phyloP scores from a whole-genome alignment of 2,888 invertebrate species.

The Cryptus viduatorius region DNA sequence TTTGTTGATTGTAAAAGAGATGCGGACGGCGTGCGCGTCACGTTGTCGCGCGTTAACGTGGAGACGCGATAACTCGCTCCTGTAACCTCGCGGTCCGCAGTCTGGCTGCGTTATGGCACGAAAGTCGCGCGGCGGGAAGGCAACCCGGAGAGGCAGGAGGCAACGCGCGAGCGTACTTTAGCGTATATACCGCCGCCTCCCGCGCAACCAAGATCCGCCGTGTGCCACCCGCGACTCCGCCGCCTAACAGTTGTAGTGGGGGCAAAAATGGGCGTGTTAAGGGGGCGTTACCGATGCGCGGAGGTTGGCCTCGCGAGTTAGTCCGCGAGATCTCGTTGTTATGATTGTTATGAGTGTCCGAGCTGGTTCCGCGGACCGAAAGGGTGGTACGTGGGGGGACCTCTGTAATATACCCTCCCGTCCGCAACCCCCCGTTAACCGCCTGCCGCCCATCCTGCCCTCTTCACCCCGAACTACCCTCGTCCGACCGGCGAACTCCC shows the following conservation, averaged over 20 bases:
- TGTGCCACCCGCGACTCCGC: conserved; percentile 50
- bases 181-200: conserved; percentile 62
- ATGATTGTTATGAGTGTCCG: conserved; percentile 85
- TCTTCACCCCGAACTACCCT: conserved; percentile 26
- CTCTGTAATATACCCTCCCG: conserved; percentile 69
- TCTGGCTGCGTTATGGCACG: conserved; percentile 84
- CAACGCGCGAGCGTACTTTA: conserved; percentile 37
- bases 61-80: conserved; percentile 77
- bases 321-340: conserved; percentile 83
- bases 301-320: conserved; percentile 83
- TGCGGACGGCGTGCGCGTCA: conserved; percentile 77
- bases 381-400: conserved; percentile 47
- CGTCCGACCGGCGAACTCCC: conserved; percentile 60
- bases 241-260: conserved; percentile 67
- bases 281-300: conserved; percentile 83
- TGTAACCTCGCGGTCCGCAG: conserved; percentile 84
- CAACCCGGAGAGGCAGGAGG: conserved; percentile 60
- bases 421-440: conserved; percentile 60
- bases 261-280: conserved; percentile 76
- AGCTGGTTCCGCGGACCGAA: conserved; percentile 77
- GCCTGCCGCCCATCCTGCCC: conserved; percentile 46
- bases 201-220: conserved; percentile 58
- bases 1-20: background rate
- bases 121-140: conserved; percentile 72
- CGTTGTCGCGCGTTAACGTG: conserved; percentile 74